Evolutionary conservation across 2,113 vertebrate genomes (phyloP).

Genomic region (Nothobranchius kuhntae): DNA sequence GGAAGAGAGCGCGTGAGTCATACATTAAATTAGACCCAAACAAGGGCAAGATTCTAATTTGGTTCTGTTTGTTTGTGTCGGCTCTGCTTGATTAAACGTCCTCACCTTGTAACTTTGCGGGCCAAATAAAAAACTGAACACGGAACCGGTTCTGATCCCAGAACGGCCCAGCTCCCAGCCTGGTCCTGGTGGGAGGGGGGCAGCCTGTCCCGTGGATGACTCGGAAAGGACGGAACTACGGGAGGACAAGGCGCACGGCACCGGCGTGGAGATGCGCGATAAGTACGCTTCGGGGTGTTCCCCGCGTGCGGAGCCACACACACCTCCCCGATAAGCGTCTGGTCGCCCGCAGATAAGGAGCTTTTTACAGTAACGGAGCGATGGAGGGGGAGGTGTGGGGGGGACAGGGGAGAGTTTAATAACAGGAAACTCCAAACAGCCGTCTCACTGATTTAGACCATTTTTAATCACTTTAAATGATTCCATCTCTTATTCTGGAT

Average conservation of each 20-base stretch:
- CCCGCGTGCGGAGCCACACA: slow-evolving; percentile 74
- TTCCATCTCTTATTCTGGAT: background rate
- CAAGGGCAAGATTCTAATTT: slow-evolving; percentile 19
- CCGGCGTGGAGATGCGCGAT: slow-evolving; percentile 80
- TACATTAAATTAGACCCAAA: slow-evolving; percentile 84
- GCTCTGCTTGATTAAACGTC: background rate
- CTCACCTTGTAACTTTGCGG: background rate
- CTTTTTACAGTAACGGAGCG: slow-evolving; percentile 33
- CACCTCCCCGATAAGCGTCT: slow-evolving; percentile 82
- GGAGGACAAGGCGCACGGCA: slow-evolving; percentile 57
- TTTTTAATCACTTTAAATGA: background rate
- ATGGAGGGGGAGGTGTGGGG: background rate
- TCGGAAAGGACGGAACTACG: slow-evolving; percentile 43
- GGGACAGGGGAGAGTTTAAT: background rate
- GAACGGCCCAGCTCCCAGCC: slow-evolving; percentile 4
- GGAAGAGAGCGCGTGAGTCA: slow-evolving; percentile 89
- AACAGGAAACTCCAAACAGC: slow-evolving; percentile 22
- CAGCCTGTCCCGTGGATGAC: slow-evolving; percentile 1
- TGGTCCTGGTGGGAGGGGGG: slow-evolving; percentile 1
- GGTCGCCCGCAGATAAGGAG: slow-evolving; percentile 81
- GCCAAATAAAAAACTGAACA: background rate
- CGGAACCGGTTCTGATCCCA: background rate
- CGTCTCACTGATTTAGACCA: slow-evolving; percentile 12
- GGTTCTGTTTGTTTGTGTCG: background rate
- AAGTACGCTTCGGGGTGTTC: slow-evolving; percentile 76